Evolutionary conservation across 1,140 invertebrate genomes (phyloP).

Genomic region (Ips typographus): DNA sequence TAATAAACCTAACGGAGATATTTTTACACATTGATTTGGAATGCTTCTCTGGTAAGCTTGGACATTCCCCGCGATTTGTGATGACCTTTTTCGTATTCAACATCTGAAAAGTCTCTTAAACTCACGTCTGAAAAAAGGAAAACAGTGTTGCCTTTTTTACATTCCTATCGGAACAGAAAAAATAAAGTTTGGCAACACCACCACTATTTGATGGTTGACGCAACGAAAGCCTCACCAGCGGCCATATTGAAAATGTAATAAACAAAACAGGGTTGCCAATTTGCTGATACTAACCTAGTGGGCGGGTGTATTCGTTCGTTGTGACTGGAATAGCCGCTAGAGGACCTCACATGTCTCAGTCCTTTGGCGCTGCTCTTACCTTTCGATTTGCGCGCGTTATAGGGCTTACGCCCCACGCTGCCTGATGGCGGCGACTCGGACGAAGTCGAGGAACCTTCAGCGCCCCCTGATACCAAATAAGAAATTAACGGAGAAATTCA

Average conservation of each 20-base stretch:
- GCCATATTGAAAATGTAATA: no score
- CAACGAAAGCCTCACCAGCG: no score
- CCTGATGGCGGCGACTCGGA: constrained; percentile 64
- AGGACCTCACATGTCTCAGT: constrained; percentile 67
- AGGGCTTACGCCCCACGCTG: constrained; percentile 65
- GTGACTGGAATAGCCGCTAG: constrained; percentile 75
- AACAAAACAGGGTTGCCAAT: no score
- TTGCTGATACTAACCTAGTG: constrained; percentile 45
- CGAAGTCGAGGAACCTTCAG: constrained; percentile 71
- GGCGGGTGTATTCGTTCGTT: constrained; percentile 77
- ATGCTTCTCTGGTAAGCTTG: constrained; percentile 64
- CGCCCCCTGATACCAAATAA: constrained; percentile 46
- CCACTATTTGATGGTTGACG: no score
- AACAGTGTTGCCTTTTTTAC: no score
- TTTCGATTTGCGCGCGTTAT: constrained; percentile 65
- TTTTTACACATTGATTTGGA: constrained; percentile 67
- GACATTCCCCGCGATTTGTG: no score
- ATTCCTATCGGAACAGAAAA: no score
- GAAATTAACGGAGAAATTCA: constrained; percentile 1
- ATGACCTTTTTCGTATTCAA: constrained; percentile 61
- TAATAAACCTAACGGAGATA: background rate
- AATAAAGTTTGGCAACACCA: no score
- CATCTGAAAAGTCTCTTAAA: constrained; percentile 54
- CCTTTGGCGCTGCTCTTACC: constrained; percentile 56
- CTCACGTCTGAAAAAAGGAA: constrained; percentile 62